These are phyloP conservation scores for Craterocephalus amniculus DNA, from an alignment of 2,797 vertebrate species.

Conservation along the genomic window DNA sequence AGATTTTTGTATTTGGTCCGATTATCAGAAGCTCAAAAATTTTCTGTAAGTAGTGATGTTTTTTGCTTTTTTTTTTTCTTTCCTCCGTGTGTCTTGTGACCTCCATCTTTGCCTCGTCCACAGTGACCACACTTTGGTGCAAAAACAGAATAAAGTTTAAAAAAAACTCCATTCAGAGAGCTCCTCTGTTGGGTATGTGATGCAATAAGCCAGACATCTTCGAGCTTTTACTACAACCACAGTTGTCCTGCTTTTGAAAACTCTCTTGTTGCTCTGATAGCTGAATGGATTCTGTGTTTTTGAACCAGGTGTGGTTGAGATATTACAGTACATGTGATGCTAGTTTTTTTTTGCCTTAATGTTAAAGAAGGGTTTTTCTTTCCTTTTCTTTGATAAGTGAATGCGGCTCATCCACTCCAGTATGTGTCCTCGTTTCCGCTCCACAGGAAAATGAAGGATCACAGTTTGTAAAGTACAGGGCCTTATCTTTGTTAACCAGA, in stretches of 20 bases:
- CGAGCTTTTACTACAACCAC: conserved; percentile 15
- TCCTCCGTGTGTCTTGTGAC: conserved; percentile 30
- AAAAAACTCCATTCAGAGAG: conserved; percentile 37
- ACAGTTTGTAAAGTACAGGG: conserved; percentile 54
- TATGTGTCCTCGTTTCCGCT: conserved; percentile 54
- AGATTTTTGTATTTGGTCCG: conserved; percentile 59
- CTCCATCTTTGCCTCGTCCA: conserved; percentile 27
- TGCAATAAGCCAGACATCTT: conserved; percentile 37
- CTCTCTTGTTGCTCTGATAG: conserved; percentile 28
- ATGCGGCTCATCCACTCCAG: conserved; percentile 57
- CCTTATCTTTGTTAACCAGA: conserved; percentile 38
- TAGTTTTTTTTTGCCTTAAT: conserved; percentile 25
- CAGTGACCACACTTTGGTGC: conserved; percentile 15
- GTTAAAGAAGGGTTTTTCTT: conserved; percentile 34
- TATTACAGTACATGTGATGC: conserved; percentile 37
- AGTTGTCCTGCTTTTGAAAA: conserved; percentile 16
- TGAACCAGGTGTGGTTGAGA: conserved; percentile 46
- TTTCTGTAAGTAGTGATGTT: neutral
- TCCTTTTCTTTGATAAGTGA: conserved; percentile 22
- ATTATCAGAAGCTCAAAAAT: conserved; percentile 14
- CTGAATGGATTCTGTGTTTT: conserved; percentile 56
- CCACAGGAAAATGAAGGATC: conserved; percentile 61
- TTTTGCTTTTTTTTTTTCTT: conserved; percentile 50
- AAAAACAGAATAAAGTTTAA: conserved; percentile 21
- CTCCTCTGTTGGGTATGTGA: conserved; percentile 19